A percentile compares a stretch with the other conserved stretches of the same genome.
Conservation (phyloP, 1,140 invertebrate species). For the Papilio dardanus region DNA sequence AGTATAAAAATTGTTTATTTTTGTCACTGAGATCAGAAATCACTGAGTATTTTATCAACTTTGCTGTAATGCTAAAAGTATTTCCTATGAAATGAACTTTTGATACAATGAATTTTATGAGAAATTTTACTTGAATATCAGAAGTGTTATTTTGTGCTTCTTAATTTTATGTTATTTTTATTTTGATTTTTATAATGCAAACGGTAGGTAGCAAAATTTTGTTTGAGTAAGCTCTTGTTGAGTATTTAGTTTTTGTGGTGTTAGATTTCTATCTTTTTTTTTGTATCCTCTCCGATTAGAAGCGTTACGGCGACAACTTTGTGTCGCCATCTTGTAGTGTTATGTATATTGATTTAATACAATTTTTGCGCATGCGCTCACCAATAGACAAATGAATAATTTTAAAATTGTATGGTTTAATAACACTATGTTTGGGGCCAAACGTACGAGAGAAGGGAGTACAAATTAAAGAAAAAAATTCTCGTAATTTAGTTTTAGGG, state of each 20-base stretch:
- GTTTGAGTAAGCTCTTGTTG: constrained; percentile 10
- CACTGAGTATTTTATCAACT: constrained; percentile 16
- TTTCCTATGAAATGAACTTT: constrained; percentile 41
- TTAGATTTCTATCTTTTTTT: background rate
- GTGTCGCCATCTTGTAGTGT: background rate
- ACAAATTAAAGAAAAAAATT: constrained; percentile 75
- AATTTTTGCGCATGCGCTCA: background rate
- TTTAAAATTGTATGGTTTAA: constrained; percentile 50
- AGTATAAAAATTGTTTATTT: too few relatives aligned
- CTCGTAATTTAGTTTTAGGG: constrained; percentile 73
- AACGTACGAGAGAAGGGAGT: constrained; percentile 74
- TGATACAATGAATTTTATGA: constrained; percentile 42
- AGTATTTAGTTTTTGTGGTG: background rate
- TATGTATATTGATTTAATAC: constrained; percentile 4
- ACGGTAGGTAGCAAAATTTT: constrained; percentile 9
- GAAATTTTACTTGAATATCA: constrained; percentile 36
- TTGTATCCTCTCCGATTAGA: background rate
- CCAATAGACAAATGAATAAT: constrained; percentile 25
- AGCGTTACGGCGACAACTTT: background rate
- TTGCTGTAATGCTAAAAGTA: constrained; percentile 11
- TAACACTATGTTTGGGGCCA: constrained; percentile 76
- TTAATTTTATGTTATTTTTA: constrained; percentile 39
- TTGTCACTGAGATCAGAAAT: too few relatives aligned
- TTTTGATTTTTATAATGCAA: constrained; percentile 40
- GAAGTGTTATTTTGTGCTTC: constrained; percentile 38